A percentile compares a stretch with the other conserved stretches of the same genome.
phyloP scores from a whole-genome alignment of 2,797 vertebrate species.

The Arremon brunneinucha region DNA sequence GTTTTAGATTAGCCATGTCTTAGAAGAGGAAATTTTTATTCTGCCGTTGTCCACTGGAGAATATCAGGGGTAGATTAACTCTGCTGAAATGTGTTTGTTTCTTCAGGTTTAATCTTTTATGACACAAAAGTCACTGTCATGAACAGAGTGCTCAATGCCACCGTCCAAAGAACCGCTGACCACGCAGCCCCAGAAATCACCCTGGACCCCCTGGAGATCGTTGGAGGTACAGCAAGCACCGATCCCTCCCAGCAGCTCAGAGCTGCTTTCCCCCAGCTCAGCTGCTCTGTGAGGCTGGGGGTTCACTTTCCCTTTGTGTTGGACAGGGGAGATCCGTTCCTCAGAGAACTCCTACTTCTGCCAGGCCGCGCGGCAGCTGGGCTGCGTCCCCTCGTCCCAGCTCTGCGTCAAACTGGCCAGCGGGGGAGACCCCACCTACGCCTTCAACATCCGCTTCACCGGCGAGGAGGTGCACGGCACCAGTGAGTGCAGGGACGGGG shows the following conservation, averaged over 20 bases:
- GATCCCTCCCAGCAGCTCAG: rapidly evolving
- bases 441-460: constrained; percentile 98
- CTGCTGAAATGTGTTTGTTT: not conserved
- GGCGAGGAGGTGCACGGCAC: constrained; percentile 98
- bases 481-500: constrained; percentile 59
- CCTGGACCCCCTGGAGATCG: constrained; percentile 93
- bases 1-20: not conserved
- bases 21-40: not conserved
- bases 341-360: constrained; percentile 98
- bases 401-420: constrained; percentile 96
- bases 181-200: constrained; percentile 97
- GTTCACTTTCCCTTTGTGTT: not conserved
- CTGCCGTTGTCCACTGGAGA: rapidly evolving
- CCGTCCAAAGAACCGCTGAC: constrained; percentile 93
- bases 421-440: constrained; percentile 94
- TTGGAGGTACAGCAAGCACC: constrained; percentile 81
- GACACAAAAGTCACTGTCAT: constrained; percentile 96
- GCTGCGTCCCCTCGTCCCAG: constrained; percentile 91
- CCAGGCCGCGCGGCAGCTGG: constrained; percentile 91
- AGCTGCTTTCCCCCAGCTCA: not conserved
- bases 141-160: constrained; percentile 95
- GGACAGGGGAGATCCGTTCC: constrained; percentile 87
- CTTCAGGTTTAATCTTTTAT: constrained; percentile 88
- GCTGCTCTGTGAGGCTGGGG: rapidly evolving
- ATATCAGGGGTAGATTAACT: not conserved